Evolutionary conservation across 1,140 invertebrate genomes (phyloP), one percentile per base, ranked within the genome.

Genomic region (Pachypsylla venusta): DNA sequence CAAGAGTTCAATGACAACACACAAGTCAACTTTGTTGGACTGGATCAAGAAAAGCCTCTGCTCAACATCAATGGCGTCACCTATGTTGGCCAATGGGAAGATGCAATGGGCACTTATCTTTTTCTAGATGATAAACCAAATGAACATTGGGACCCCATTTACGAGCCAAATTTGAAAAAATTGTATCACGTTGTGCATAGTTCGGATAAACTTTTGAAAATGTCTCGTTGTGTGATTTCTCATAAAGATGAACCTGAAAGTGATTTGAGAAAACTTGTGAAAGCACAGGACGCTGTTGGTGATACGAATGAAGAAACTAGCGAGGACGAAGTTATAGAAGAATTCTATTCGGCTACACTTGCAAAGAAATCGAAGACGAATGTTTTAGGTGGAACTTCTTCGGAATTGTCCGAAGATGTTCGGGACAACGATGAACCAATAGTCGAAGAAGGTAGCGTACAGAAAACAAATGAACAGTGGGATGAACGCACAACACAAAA

Each of bases 1-100:
- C 42, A 48, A 4, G 42, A 48, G 42, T n/a, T 48, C 4, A 19
- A 19, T 22, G 3, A 48, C 4, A 22, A 48, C 16, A 5, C 42
- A 19, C 42, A 48, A 4, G 22, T 48, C 42, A 5, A 48, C 7
- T 48, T 48, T 19, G n/a, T 48, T 4, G 42, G 42, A 19, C 42
- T 48, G 42, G 42, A 48, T 48, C 4, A n/a, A 48, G 42, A 48
- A 22, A 48, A 48, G n/a, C 42, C 42, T 48, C 5, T 48, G n/a
- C 4, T 48, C 42, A 48, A 5, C 22, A n/a, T 48, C 42, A 48
- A 48, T 48, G 42, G 42, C 5, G n/a, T 48, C 42, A 5, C 42
- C 7, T 48, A 48, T 22, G 7, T 4, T n/a, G 42, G 42, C 4
- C 5, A 3, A 7, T 48, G 42, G 42, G 42, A 48, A 48, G 42